Conservation (phyloP, 2,797 vertebrate species). For the Lates japonicus region DNA sequence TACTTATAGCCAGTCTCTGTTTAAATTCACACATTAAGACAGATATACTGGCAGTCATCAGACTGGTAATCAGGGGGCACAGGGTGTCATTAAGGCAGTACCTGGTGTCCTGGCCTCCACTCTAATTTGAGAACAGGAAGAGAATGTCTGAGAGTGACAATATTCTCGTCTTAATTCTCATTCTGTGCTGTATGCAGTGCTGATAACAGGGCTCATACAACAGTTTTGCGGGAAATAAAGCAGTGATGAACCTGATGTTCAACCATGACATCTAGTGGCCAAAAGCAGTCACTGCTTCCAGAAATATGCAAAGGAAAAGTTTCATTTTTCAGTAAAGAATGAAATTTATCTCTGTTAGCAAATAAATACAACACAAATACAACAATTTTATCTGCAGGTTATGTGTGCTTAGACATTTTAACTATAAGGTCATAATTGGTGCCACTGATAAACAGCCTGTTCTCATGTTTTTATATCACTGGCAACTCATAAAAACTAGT, state of each 20-base stretch:
- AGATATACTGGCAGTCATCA: neutral
- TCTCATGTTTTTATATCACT: too few species aligned
- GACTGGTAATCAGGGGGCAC: neutral
- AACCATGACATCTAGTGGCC: constrained; percentile 12
- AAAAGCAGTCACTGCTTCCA: neutral
- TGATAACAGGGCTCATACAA: neutral
- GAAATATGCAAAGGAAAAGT: neutral
- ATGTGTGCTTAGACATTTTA: neutral
- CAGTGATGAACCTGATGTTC: neutral
- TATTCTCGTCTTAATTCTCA: neutral
- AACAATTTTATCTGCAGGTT: neutral
- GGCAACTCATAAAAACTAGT: neutral
- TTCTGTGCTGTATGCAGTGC: neutral
- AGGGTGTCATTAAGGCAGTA: neutral
- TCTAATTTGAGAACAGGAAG: neutral
- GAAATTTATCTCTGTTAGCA: neutral
- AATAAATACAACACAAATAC: too few species aligned
- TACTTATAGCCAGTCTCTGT: neutral
- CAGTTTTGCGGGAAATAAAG: neutral
- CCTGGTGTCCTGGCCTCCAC: neutral
- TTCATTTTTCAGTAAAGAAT: neutral
- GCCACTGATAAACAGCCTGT: neutral
- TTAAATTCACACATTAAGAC: neutral
- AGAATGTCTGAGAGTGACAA: constrained; percentile 1
- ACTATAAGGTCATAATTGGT: neutral